phyloP scores from a whole-genome alignment of 2,113 vertebrate genomes.

The Panthera tigris region DNA sequence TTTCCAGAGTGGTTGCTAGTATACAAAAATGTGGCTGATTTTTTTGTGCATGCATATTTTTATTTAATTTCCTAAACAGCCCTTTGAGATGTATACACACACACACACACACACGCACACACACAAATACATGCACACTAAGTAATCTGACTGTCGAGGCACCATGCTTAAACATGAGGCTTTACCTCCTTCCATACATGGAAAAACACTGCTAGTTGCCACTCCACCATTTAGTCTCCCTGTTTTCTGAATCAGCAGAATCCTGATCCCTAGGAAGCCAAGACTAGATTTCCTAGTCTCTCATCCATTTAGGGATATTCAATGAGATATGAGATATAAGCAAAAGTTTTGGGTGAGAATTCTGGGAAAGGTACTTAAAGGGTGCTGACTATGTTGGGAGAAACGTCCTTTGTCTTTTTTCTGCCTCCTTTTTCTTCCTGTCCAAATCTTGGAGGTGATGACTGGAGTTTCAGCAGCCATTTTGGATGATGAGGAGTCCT shows the following conservation, averaged over 20 bases:
- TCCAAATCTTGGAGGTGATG: background rate
- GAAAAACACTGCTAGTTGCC: background rate
- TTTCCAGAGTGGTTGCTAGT: background rate
- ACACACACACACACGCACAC: background rate
- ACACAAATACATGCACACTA: background rate
- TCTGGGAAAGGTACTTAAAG: background rate
- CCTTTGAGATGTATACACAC: background rate
- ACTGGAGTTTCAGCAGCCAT: background rate
- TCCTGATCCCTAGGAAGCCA: background rate
- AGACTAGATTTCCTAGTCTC: background rate
- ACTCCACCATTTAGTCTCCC: background rate
- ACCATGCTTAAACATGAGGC: background rate
- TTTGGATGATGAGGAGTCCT: background rate
- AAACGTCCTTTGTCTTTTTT: background rate
- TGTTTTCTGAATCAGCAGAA: background rate
- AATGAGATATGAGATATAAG: background rate
- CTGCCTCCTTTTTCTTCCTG: background rate
- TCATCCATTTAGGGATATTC: background rate
- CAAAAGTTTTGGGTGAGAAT: background rate
- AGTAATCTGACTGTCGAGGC: background rate
- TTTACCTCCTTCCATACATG: background rate
- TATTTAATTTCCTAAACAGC: background rate
- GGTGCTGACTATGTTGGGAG: background rate
- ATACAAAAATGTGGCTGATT: background rate
- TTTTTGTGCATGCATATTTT: background rate